These are phyloP conservation scores for Drosophila mauritiana DNA, from an alignment of 1,140 invertebrate species.

Conservation along the genomic window DNA sequence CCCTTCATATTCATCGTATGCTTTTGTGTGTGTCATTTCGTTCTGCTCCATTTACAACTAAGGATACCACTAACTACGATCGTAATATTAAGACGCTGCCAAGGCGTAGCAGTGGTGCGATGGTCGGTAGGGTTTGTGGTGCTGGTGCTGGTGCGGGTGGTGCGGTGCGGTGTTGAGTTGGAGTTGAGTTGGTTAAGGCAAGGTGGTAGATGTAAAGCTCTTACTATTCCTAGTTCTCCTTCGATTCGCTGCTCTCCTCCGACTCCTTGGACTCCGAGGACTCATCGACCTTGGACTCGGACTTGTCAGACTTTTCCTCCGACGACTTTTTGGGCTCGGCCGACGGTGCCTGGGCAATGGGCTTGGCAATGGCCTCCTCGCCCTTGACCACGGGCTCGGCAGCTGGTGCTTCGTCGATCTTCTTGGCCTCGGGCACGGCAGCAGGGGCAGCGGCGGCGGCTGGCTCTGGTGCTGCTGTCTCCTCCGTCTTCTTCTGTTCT, in stretches of 20 bases:
- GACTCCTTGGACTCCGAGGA: constrained; percentile 64
- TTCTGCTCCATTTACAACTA: constrained; percentile 46
- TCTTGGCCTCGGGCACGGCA: constrained; percentile 32
- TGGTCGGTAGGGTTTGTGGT: background rate
- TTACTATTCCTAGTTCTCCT: constrained; percentile 52
- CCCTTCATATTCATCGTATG: background rate
- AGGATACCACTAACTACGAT: constrained; percentile 45
- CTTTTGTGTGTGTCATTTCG: constrained; percentile 1
- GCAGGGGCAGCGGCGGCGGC: background rate
- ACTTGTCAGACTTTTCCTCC: constrained; percentile 58
- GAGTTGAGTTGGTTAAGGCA: constrained; percentile 1
- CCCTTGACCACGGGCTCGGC: constrained; percentile 14
- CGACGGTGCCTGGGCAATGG: constrained; percentile 7
- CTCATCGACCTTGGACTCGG: constrained; percentile 60
- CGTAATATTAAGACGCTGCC: constrained; percentile 48
- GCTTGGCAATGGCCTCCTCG: constrained; percentile 8
- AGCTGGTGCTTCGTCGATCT: constrained; percentile 43
- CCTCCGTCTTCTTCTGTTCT: constrained; percentile 33
- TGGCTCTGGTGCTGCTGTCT: constrained; percentile 7
- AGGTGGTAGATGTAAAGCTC: constrained; percentile 40
- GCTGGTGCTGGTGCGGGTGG: background rate
- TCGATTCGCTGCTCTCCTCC: constrained; percentile 69
- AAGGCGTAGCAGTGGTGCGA: constrained; percentile 29
- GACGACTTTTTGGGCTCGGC: constrained; percentile 57
- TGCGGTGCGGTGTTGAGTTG: background rate